Conservation (phyloP, 37 sponge, comb jelly and placozoan genomes). For the Hormiphora californensis region DNA sequence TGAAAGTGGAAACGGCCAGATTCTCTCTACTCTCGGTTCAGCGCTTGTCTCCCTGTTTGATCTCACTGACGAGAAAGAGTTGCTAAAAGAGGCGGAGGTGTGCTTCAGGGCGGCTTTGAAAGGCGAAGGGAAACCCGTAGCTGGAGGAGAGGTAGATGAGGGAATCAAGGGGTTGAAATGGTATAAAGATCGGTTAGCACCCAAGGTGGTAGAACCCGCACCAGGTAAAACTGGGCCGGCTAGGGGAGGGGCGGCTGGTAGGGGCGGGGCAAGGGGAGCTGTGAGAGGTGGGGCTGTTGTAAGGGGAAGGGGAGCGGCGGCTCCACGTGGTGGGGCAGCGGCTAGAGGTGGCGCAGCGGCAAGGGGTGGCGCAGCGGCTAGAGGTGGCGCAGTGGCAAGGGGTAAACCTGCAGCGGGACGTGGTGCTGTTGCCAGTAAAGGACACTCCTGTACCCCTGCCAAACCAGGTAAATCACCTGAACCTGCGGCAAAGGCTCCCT, state of each 20-base stretch:
- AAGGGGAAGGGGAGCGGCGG: slow-evolving; percentile 20
- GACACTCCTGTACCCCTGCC: not conserved
- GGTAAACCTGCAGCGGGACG: not conserved
- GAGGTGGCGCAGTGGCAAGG: not conserved
- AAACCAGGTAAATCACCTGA: not conserved
- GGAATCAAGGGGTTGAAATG: slow-evolving; percentile 66
- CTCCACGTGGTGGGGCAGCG: not conserved
- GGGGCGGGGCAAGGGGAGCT: slow-evolving; percentile 48
- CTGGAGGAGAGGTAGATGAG: slow-evolving; percentile 56
- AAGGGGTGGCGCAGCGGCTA: not conserved
- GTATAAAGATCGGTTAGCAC: slow-evolving; percentile 63
- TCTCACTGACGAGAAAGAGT: slow-evolving; percentile 52
- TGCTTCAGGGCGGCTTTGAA: slow-evolving; percentile 79
- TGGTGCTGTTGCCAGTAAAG: not conserved
- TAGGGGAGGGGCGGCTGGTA: not conserved
- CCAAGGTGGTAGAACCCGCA: not conserved
- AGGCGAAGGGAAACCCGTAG: slow-evolving; percentile 66
- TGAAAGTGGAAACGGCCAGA: slow-evolving; percentile 71
- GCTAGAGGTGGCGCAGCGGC: slow-evolving; percentile 26
- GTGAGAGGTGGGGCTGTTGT: slow-evolving; percentile 54
- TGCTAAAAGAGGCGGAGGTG: slow-evolving; percentile 67
- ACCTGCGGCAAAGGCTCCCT: not conserved
- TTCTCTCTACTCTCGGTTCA: slow-evolving; percentile 75
- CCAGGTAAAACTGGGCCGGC: slow-evolving; percentile 47
- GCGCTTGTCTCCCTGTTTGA: slow-evolving; percentile 74